A percentile compares a stretch with the other conserved stretches of the same genome.
Evolutionary conservation across 2,797 vertebrate genomes (phyloP).

Genomic region (Notoglanidium macrostoma): DNA sequence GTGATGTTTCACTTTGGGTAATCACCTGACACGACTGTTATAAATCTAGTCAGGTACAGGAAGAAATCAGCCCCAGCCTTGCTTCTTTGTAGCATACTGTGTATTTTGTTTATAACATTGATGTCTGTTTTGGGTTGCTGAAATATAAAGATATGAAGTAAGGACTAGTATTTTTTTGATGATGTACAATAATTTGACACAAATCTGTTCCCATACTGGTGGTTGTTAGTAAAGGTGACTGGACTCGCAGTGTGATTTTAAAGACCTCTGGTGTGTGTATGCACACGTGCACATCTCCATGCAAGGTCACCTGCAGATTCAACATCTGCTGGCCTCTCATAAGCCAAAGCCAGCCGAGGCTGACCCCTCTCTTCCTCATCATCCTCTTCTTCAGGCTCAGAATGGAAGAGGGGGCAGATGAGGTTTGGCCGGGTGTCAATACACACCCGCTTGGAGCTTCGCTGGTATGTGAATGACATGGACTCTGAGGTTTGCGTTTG

Average conservation of each 20-base stretch:
- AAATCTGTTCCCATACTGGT: not conserved
- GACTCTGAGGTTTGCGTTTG: constrained; percentile 93
- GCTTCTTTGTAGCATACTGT: not conserved
- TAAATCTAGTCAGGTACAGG: not conserved
- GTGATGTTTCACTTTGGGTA: not conserved
- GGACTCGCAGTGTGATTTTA: not conserved
- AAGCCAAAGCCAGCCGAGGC: constrained; percentile 74
- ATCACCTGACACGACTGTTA: not conserved
- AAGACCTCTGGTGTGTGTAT: not conserved
- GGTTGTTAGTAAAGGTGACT: constrained; percentile 1
- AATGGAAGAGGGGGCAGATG: constrained; percentile 76
- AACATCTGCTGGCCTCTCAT: constrained; percentile 73
- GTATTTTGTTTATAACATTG: not conserved
- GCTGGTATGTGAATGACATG: constrained; percentile 96
- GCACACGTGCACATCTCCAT: constrained; percentile 61
- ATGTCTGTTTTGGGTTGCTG: not conserved
- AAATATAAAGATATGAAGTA: not conserved
- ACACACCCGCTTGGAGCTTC: constrained; percentile 91
- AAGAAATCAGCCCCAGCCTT: not conserved
- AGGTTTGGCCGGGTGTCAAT: constrained; percentile 89
- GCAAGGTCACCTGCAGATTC: constrained; percentile 88
- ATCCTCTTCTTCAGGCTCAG: constrained; percentile 82
- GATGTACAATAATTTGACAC: not conserved
- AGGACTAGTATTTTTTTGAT: not conserved
- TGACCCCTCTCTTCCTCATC: constrained; percentile 45